Base-by-base conservation (phyloP, 2,888 invertebrate species). In the Pandemis cinnamomeana region DNA sequence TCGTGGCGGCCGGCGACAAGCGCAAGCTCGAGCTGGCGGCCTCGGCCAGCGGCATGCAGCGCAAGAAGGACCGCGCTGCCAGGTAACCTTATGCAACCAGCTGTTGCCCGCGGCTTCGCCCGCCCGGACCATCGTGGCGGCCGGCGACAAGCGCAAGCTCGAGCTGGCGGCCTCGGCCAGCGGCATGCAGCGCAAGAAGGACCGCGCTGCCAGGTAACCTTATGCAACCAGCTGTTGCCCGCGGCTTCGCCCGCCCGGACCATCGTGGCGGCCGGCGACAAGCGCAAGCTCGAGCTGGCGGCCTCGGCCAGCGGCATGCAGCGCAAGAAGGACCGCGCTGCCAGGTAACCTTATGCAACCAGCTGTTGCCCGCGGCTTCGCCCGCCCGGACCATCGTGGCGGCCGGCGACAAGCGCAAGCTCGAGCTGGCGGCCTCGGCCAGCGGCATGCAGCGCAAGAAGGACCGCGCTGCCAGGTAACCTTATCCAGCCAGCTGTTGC, bases 261-360 rank as follows among this genome's bases (percentile, higher is more conserved):
- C 48, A 95, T 96, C 15, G 94, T 94, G 73, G 85, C 93, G 15
- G 92, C 92, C 7, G 83, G 86, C 0, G 96, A 97, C 69, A 97
- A 97, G 87, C 95, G 97, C 70, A 97, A 97, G 86, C 89, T 97
- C 70, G 97, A 97, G 87, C 95, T 95, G 42, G 96, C 97, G n/a
- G 95, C 96, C 80, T 97, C 97, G 61, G 96, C 96, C 78, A 91
- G 97, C 95, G 89, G 90, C 0, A 71, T 92, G 84, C 89, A 91
- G 78, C 95, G 96, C 89, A 97, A 97, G 89, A 96, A 96, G 83
- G 95, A 95, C 78, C 96, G 92, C 11, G 90, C 91, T 0, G 90
- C 90, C 75, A 94, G 93, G 93, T 93, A 76, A 51, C 44, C 6
- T 44, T 44, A 5, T 44, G 1, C 5, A 4, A 27, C 27, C 2